A percentile compares a stretch with the other conserved stretches of the same genome.
These are phyloP conservation scores for Agonum fuliginosum DNA, from an alignment of 2,888 invertebrate species.

Conservation along the genomic window DNA sequence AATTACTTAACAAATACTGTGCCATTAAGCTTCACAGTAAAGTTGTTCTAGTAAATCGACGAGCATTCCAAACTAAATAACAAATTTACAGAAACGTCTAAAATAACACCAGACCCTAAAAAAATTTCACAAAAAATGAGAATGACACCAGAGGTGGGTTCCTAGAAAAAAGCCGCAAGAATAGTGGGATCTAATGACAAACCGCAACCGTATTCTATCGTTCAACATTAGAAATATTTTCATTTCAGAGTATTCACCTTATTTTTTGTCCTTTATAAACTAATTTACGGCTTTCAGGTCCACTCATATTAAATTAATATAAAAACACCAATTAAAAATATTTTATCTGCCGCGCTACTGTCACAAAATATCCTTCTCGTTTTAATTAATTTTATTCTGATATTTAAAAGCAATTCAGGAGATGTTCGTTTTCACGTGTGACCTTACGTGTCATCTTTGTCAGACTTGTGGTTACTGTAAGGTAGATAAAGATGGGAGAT, in stretches of 20 bases:
- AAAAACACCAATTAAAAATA: conserved; percentile 49
- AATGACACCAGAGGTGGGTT: not conserved
- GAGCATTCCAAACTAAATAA: conserved; percentile 10
- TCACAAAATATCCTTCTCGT: conserved; percentile 11
- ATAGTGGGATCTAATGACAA: not conserved
- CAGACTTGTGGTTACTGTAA: not conserved
- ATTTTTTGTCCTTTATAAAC: not conserved
- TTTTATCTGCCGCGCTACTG: conserved; percentile 40
- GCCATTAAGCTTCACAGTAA: not conserved
- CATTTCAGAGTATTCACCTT: conserved; percentile 40
- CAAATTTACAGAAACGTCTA: not conserved
- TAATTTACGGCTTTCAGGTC: conserved; percentile 24
- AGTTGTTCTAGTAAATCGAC: not conserved
- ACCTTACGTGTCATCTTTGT: not conserved
- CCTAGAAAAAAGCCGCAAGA: not conserved
- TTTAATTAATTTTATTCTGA: conserved; percentile 43
- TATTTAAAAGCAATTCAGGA: not conserved
- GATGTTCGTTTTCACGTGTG: conserved; percentile 6
- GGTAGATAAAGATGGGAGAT: not conserved
- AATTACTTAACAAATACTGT: not conserved
- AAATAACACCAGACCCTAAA: not conserved
- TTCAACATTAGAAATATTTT: not conserved
- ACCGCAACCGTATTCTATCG: not conserved
- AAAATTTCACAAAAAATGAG: not conserved
- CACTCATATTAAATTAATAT: conserved; percentile 45